Conservation (phyloP, 1,140 invertebrate species). For the Arion vulgaris region DNA sequence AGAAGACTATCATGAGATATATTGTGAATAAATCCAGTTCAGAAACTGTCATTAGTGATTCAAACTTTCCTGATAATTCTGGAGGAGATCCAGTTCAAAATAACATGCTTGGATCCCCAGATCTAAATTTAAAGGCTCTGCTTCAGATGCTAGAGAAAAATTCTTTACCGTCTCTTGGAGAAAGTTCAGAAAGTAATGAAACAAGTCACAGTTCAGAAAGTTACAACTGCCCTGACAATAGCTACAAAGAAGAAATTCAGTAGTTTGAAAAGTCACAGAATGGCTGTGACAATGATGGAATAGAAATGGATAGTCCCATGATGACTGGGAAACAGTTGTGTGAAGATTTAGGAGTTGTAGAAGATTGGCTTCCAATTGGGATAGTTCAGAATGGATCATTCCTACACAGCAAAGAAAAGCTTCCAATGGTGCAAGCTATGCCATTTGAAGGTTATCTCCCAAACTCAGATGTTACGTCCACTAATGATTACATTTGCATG, state of each 20-base stretch:
- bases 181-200: not conserved
- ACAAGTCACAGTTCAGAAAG: not conserved
- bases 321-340: not conserved
- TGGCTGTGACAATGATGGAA: not conserved
- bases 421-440: not conserved
- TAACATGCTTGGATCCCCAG: conserved; percentile 7
- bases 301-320: not conserved
- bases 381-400: not conserved
- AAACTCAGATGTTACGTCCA: not conserved
- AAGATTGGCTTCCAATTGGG: conserved; percentile 15
- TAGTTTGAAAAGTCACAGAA: not conserved
- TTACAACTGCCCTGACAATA: not conserved
- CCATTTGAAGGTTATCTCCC: not conserved
- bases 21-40: not conserved
- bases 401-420: not conserved
- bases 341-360: not conserved
- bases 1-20: not conserved
- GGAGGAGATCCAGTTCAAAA: not conserved
- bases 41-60: not conserved
- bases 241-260: not conserved
- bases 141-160: conserved; percentile 32
- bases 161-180: conserved; percentile 8
- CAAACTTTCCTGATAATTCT: not conserved
- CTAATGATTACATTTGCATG: not conserved
- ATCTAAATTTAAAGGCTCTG: conserved; percentile 30